Conservation (phyloP, 1,140 invertebrate species). For the Pteromalus puparum region DNA sequence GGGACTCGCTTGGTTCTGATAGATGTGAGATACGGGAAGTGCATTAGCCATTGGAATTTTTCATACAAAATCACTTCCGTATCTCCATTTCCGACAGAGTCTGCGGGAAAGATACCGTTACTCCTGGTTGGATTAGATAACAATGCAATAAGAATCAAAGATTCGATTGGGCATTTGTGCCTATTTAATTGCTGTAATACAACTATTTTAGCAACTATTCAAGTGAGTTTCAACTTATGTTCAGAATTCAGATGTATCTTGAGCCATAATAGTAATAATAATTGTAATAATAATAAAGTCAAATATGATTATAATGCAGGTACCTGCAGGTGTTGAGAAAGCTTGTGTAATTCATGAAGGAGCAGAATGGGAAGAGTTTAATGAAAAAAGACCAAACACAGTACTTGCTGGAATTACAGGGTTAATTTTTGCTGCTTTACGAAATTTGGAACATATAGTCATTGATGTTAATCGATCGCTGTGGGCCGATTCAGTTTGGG, state of each 20-base stretch:
- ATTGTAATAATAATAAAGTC: constrained; percentile 41
- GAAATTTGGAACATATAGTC: constrained; percentile 69
- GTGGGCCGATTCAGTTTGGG: constrained; percentile 61
- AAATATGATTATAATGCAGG: constrained; percentile 55
- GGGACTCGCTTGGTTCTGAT: constrained; percentile 73
- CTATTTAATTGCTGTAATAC: constrained; percentile 69
- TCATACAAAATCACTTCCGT: constrained; percentile 68
- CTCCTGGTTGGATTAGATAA: constrained; percentile 72
- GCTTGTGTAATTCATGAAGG: constrained; percentile 68
- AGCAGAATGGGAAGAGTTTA: constrained; percentile 66
- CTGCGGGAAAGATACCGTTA: constrained; percentile 64
- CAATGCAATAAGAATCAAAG: constrained; percentile 66
- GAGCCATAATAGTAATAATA: neutral
- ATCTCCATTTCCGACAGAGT: constrained; percentile 65
- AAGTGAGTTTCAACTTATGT: constrained; percentile 58
- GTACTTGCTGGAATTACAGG: constrained; percentile 64
- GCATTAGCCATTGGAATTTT: constrained; percentile 76
- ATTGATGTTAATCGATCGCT: constrained; percentile 67
- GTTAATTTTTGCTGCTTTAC: constrained; percentile 67
- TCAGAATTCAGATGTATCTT: no score
- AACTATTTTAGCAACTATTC: constrained; percentile 68
- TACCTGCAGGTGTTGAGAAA: constrained; percentile 71
- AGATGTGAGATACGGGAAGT: constrained; percentile 70
- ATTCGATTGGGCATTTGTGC: constrained; percentile 69
- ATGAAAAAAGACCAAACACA: constrained; percentile 62